Conservation (phyloP, 2,888 invertebrate genomes). For the Eristalis tenax region DNA sequence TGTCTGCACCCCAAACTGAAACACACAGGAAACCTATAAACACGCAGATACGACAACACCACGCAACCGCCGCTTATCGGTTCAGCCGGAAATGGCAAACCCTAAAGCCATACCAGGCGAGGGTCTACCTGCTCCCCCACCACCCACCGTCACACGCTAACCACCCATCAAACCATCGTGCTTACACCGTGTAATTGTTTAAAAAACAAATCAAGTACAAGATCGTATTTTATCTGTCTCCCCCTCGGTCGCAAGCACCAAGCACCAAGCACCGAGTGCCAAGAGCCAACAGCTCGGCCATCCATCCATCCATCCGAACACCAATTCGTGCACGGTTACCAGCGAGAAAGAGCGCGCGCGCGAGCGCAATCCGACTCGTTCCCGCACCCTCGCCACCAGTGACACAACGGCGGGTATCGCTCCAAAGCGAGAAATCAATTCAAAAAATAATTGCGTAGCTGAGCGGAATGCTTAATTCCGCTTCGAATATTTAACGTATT, state of each 20-base stretch:
- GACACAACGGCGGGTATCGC: not conserved
- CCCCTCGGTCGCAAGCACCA: not conserved
- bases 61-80: not conserved
- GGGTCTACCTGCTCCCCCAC: not conserved
- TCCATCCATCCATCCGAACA: not conserved
- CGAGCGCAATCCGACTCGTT: not conserved
- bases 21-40: not conserved
- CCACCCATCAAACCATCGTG: not conserved
- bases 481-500: conserved; percentile 41
- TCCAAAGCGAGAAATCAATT: conserved; percentile 52
- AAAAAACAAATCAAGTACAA: conserved; percentile 52
- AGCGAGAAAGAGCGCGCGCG: not conserved
- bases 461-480: conserved; percentile 56
- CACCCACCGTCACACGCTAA: not conserved
- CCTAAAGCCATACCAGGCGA: not conserved
- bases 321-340: not conserved
- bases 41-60: not conserved
- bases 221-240: conserved; percentile 45
- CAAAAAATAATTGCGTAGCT: conserved; percentile 47
- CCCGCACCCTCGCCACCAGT: not conserved
- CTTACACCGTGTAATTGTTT: conserved; percentile 51
- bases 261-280: not conserved
- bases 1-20: not conserved
- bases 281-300: not conserved
- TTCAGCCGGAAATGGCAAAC: conserved; percentile 49